Conservation (phyloP, 2,113 vertebrate genomes). For the Cavia aperea region DNA sequence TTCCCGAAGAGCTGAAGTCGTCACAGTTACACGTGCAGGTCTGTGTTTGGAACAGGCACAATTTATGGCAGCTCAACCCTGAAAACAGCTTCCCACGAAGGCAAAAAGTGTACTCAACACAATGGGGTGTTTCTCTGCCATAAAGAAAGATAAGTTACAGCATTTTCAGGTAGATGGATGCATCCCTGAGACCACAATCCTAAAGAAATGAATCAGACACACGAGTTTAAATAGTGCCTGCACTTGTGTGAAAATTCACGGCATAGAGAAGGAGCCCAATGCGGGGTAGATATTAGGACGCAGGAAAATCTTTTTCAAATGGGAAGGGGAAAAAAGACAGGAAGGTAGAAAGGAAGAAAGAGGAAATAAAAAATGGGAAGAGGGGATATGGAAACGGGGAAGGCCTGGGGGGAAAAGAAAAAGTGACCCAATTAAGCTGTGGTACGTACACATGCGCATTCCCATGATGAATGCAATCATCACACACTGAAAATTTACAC, state of each 20-base stretch:
- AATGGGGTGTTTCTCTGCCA: neutral
- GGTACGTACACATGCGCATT: neutral
- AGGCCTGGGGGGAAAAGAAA: neutral
- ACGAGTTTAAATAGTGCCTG: neutral
- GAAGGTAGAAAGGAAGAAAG: neutral
- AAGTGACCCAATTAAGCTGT: neutral
- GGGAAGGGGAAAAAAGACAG: neutral
- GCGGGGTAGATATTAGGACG: neutral
- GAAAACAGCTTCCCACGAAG: neutral
- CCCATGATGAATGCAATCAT: neutral
- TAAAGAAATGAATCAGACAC: neutral
- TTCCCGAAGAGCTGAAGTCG: neutral
- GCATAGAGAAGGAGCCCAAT: neutral
- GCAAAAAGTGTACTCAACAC: neutral
- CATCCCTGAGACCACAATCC: neutral
- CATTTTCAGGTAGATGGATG: neutral
- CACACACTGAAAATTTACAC: neutral
- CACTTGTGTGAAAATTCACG: neutral
- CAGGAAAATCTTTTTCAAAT: neutral
- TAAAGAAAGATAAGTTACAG: neutral
- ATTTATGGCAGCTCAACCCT: neutral
- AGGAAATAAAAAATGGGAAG: neutral
- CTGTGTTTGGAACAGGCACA: neutral
- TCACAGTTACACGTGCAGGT: neutral
- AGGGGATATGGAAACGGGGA: neutral